Percentiles rank a stretch among this genome's conserved stretches.
These are phyloP conservation scores for Oceanodroma leucorhoa DNA, from an alignment of 2,797 vertebrate genomes.

Conservation along the genomic window DNA sequence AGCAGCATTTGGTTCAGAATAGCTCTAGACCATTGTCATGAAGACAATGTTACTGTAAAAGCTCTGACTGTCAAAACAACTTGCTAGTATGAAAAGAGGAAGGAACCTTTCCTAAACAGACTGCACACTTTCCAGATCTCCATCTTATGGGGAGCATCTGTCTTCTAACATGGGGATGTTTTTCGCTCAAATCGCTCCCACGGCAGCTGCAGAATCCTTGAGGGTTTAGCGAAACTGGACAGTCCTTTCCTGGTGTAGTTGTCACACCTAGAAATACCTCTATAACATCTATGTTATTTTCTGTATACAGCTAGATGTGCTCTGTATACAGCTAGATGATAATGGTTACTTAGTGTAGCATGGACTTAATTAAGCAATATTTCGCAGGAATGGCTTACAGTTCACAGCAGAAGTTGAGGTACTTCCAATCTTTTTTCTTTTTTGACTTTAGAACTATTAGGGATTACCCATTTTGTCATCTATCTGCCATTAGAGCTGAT, in stretches of 20 bases:
- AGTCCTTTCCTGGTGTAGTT: background rate
- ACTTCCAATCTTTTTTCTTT: background rate
- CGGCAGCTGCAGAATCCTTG: background rate
- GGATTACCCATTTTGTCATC: background rate
- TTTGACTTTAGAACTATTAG: background rate
- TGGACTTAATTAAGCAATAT: rapidly evolving
- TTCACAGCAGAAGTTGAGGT: background rate
- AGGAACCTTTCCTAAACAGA: background rate
- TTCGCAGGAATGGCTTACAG: background rate
- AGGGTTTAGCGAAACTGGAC: background rate
- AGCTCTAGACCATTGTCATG: background rate
- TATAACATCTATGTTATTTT: background rate
- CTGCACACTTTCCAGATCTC: background rate
- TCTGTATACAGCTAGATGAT: background rate
- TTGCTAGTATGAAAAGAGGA: background rate
- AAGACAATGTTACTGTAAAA: background rate
- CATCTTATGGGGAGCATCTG: background rate
- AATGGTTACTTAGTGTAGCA: background rate
- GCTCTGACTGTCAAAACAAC: background rate
- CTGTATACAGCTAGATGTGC: background rate
- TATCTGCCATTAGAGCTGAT: background rate
- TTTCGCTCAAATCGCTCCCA: background rate
- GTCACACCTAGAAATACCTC: background rate
- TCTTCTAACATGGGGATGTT: background rate
- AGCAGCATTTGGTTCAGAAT: background rate